Evolutionary conservation across 2,888 invertebrate species (phyloP), one percentile per base, ranked within the genome.

Genomic region (Steinernema carpocapsae): DNA sequence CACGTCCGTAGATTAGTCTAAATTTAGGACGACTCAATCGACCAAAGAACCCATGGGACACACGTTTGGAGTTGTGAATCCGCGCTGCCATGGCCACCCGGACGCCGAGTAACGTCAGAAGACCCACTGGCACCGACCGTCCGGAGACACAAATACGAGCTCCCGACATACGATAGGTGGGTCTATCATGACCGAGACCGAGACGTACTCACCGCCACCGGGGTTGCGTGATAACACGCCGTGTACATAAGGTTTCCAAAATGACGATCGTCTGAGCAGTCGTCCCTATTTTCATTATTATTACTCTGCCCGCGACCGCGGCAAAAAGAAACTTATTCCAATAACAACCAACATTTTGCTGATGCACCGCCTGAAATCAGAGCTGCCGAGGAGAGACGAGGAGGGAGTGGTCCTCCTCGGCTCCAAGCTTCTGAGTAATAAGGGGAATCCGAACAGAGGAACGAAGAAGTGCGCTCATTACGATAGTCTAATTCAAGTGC

Each of bases 91-190:
- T 56, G 56, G 22, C 56, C 56, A 56, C 56, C 22, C 6, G 4
- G 14, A 56, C 19, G n/a, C 2, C 37, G 4, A 37, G 37, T 10
- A 37, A 37, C 56, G 26, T 64, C 64, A 26, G 4, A 17, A 64
- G 64, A 64, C 64, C 14, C 1, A 32, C 17, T 64, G 64, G 64
- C 64, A 32, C 32, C 64, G 32, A n/a, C n/a, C n/a, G n/a, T n/a
- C n/a, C n/a, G n/a, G 29, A 10, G 19, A 17, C 4, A 17, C 48
- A 12, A 64, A 64, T 22, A 37, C 3, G 37, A n/a, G n/a, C n/a
- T n/a, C n/a, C 19, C 3, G 24, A 32, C 32, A 64, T 32, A 26
- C 56, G 56, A 19, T 56, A 24, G 24, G 26, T 19, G 19, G 56
- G n/a, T 19, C 12, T 51, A 6, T n/a, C n/a, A n/a, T n/a, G n/a